phyloP scores from a whole-genome alignment of 2,797 vertebrate species.

The Pseudochirops cupreus region DNA sequence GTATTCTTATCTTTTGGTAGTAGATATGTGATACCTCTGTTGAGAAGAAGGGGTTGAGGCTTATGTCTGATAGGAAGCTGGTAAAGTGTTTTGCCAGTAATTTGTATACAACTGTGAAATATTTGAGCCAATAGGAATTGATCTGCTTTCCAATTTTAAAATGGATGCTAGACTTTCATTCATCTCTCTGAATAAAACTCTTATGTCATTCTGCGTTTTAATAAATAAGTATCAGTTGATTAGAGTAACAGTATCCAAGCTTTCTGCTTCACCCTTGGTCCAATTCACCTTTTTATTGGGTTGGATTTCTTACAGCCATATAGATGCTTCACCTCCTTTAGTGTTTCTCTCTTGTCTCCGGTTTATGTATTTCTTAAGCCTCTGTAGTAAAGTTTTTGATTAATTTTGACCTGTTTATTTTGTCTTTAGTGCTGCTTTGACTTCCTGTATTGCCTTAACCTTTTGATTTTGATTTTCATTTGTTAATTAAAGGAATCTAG shows the following conservation, averaged over 20 bases:
- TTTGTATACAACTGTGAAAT: background rate
- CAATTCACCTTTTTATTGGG: background rate
- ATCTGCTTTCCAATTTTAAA: background rate
- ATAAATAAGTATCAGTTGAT: background rate
- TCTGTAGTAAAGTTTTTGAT: background rate
- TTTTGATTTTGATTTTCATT: background rate
- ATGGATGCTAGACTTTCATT: background rate
- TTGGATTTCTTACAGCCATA: background rate
- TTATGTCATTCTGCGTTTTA: background rate
- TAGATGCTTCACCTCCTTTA: background rate
- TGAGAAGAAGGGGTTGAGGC: background rate
- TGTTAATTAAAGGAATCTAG: background rate
- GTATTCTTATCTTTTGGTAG: background rate
- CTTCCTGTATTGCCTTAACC: background rate
- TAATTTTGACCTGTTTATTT: background rate
- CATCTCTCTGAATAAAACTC: background rate
- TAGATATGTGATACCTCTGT: background rate
- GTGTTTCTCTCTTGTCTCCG: background rate
- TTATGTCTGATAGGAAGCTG: background rate
- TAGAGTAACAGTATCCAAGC: background rate
- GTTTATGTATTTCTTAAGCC: background rate
- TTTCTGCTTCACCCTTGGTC: background rate
- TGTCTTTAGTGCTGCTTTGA: background rate
- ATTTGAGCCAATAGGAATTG: background rate
- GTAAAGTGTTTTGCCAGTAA: background rate